A percentile compares a stretch with the other conserved stretches of the same genome.
Evolutionary conservation across 2,797 vertebrate genomes (phyloP).

Genomic region (Alfaro cultratus): DNA sequence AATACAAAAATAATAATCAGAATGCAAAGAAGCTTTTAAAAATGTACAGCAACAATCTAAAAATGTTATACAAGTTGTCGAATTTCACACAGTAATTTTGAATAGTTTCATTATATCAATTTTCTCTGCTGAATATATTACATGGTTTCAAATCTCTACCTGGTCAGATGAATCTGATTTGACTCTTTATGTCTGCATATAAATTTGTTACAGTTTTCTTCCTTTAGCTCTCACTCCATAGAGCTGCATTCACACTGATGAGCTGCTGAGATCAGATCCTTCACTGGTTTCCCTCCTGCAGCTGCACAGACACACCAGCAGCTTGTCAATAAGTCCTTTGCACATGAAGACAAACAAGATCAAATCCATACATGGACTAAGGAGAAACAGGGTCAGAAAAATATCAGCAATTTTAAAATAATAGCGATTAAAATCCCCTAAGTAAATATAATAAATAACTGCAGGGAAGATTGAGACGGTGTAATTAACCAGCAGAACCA

Average conservation of each 20-base stretch:
- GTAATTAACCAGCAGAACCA: slow-evolving; percentile 13
- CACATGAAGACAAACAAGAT: slow-evolving; percentile 8
- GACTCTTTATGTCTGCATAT: not conserved
- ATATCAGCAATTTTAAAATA: not conserved
- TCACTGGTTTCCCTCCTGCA: not conserved
- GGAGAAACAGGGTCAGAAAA: not conserved
- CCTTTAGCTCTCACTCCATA: not conserved
- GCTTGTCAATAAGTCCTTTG: not conserved
- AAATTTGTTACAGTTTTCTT: not conserved
- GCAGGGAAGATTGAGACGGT: not conserved
- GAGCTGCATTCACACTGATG: not conserved
- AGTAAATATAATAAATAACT: rapidly evolving
- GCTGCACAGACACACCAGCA: slow-evolving; percentile 5
- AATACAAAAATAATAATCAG: not conserved
- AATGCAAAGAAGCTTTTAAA: not conserved
- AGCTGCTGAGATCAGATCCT: not conserved
- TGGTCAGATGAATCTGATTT: not conserved
- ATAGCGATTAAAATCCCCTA: not conserved
- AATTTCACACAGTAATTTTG: too few relatives aligned
- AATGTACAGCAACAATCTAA: not conserved
- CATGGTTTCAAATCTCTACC: not conserved
- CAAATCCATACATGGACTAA: not conserved
- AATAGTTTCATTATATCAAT: too few relatives aligned
- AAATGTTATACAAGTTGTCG: too few relatives aligned
- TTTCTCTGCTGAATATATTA: not conserved